Evolutionary conservation across 2,113 vertebrate species (phyloP).

Genomic region (Nothoprocta perdicaria): DNA sequence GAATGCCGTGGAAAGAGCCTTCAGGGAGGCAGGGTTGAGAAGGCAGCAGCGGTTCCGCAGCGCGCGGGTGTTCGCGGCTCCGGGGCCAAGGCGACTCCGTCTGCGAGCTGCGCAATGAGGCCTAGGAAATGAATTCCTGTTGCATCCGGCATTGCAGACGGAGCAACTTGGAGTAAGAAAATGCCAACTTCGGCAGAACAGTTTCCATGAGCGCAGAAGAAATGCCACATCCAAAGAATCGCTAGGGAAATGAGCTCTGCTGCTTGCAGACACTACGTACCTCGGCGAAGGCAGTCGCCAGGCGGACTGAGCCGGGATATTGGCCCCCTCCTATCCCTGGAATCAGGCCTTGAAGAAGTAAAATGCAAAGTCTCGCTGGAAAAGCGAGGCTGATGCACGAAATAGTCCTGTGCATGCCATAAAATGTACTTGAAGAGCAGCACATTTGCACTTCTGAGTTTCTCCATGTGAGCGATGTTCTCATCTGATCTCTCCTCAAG

Average conservation of each 20-base stretch:
- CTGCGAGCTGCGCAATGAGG: neutral
- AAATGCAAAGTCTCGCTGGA: slow-evolving; percentile 5
- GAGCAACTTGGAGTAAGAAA: neutral
- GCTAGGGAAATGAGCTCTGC: slow-evolving; percentile 30
- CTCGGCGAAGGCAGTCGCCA: neutral
- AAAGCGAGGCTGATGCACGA: slow-evolving; percentile 20
- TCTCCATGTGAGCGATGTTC: neutral
- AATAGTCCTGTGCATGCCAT: accelerated
- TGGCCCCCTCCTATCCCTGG: neutral
- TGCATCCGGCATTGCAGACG: accelerated
- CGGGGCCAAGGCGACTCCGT: accelerated
- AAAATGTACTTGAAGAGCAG: accelerated
- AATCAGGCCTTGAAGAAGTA: neutral
- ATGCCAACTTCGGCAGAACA: neutral
- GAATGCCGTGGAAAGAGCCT: neutral
- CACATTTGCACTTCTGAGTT: neutral
- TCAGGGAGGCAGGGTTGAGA: neutral
- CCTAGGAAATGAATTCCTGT: neutral
- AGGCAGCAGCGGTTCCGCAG: accelerated
- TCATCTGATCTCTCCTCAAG: neutral
- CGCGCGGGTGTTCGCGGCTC: neutral
- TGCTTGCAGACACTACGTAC: neutral
- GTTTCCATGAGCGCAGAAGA: neutral
- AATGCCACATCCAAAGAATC: slow-evolving; percentile 38
- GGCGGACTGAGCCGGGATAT: neutral